Base-by-base conservation (phyloP, 2,113 vertebrate genomes). In the Hepsetus odoe region DNA sequence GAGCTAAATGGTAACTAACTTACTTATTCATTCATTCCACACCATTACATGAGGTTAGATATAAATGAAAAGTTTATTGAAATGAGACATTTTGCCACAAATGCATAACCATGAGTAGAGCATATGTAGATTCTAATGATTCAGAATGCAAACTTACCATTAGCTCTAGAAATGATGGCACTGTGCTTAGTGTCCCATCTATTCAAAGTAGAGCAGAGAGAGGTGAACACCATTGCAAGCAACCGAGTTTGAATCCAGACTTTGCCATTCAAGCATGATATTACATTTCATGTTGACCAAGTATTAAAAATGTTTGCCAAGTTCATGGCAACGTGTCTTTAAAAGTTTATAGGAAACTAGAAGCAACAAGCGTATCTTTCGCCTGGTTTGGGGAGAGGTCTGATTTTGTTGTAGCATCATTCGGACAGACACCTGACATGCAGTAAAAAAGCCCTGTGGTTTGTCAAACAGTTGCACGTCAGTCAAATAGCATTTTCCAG, bases 1-100 rank as follows among this genome's bases (percentile, higher is more conserved):
- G 28, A 44, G 72, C 30, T 68, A 28, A 74, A 58, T 66, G 59
- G 49, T 76, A 18, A 55, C 20, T 44, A 67, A 9, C 18, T 32
- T 30, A 62, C 30, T 35, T 38, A n/a, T 38, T 65, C 18, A 65
- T 65, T 65, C 18, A 65, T 65, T 65, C 32, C 61, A 65, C 9
- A 11, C 18, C 35, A 35, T 65, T 38, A 35, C 61, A 26, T 65
- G n/a, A 33, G 28, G 28, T 33, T 62, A 35, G 7, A 65, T 38
- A 38, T n/a, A 32, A 65, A 65, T 12, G 32, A 9, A 38, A 65
- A 4, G 61, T 35, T 65, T 33, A 22, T 22, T 65, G 61, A 22
- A 65, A 35, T 35, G 61, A 35, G 32, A 64, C 33, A 12, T 65
- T 65, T 33, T 20, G 18, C 59, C 33, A 62, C 20, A 16, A 32